Evolutionary conservation across 1,140 invertebrate species (phyloP).

Genomic region (Cydia fagiglandana): DNA sequence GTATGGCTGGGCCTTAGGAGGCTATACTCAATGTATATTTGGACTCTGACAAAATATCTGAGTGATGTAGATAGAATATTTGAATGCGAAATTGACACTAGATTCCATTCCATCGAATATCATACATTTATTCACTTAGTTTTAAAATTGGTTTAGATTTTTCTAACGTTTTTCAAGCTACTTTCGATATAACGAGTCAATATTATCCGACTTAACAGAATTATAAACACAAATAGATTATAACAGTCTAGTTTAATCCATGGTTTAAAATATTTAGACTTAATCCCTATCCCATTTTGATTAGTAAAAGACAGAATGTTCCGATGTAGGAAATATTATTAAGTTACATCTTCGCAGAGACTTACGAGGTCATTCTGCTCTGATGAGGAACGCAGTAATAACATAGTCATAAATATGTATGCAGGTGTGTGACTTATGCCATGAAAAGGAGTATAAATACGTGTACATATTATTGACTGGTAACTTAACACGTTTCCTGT

Average conservation of each 20-base stretch:
- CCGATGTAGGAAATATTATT: neutral
- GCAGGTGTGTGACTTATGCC: neutral
- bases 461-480: neutral
- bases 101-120: neutral
- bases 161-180: neutral
- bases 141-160: conserved; percentile 1
- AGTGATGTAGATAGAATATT: conserved; percentile 6
- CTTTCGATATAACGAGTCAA: neutral
- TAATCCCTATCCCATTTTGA: neutral
- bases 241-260: no score
- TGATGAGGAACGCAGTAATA: neutral
- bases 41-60: neutral
- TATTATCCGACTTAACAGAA: neutral
- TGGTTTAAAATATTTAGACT: neutral
- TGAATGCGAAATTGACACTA: neutral
- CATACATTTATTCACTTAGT: neutral
- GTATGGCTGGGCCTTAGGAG: no score
- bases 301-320: conserved; percentile 5
- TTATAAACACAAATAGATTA: neutral
- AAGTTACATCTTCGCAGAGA: conserved; percentile 2
- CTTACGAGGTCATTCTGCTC: neutral
- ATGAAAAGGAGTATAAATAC: neutral
- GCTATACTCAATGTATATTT: neutral
- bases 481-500: neutral
- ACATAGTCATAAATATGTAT: neutral